Evolutionary conservation across 1,140 invertebrate genomes (phyloP).

Genomic region (Monochamus saltuarius): DNA sequence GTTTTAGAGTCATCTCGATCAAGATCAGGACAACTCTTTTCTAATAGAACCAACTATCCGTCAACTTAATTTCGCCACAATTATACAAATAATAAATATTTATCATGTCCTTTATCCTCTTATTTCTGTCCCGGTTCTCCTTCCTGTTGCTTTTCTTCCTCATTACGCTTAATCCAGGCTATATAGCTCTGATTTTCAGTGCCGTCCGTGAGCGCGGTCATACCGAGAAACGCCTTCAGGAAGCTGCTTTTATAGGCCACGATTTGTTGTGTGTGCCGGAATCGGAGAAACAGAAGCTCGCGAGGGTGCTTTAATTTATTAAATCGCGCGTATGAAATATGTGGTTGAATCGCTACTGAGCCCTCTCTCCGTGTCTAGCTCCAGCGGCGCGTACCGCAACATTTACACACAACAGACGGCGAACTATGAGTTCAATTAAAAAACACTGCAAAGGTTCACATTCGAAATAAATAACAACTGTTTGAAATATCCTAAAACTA

Average conservation of each 20-base stretch:
- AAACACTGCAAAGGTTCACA: neutral
- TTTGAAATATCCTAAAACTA: neutral
- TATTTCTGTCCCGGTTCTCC: constrained; percentile 34
- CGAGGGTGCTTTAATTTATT: constrained; percentile 35
- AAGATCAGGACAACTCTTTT: no score
- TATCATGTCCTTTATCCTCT: constrained; percentile 31
- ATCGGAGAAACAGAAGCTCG: constrained; percentile 8
- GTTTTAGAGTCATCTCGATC: no score
- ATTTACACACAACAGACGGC: neutral
- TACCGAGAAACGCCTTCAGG: no score
- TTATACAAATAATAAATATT: constrained; percentile 21
- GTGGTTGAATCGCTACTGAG: constrained; percentile 15
- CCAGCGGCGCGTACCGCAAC: constrained; percentile 7
- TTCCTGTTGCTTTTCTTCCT: constrained; percentile 40
- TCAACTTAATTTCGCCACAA: neutral
- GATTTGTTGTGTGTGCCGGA: constrained; percentile 16
- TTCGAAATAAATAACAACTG: no score
- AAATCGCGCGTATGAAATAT: constrained; percentile 43
- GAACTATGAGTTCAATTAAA: neutral
- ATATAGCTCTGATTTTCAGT: constrained; percentile 14
- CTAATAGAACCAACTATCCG: no score
- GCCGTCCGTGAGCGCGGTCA: neutral
- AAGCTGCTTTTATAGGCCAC: constrained; percentile 18
- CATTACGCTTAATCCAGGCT: constrained; percentile 37
- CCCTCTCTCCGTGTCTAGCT: constrained; percentile 16